Percentiles rank a stretch among this genome's conserved stretches.
These are phyloP conservation scores for Phrynosoma blainvillii DNA, from an alignment of 2,113 vertebrate genomes.

Conservation along the genomic window DNA sequence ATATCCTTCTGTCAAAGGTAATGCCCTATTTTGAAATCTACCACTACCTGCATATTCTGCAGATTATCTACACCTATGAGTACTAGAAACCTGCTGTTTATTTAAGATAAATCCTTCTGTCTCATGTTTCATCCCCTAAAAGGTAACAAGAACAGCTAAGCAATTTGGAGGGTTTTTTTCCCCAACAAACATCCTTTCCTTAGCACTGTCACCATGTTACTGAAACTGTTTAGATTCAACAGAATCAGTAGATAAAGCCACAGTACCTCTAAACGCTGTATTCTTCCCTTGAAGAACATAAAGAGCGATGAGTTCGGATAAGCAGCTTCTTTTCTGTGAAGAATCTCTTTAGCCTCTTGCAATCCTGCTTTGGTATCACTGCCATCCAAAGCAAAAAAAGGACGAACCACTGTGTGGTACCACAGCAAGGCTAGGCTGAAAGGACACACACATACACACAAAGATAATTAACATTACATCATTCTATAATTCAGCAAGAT, in stretches of 20 bases:
- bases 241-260: neutral
- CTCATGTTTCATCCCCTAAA: neutral
- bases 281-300: conserved; percentile 98
- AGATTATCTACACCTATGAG: neutral
- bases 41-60: neutral
- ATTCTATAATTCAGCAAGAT: conserved; percentile 12
- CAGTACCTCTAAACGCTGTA: conserved; percentile 94
- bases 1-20: neutral
- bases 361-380: conserved; percentile 90
- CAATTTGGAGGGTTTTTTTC: neutral
- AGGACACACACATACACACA: conserved; percentile 49
- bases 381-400: conserved; percentile 97
- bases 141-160: neutral
- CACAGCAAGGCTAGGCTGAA: conserved; percentile 93
- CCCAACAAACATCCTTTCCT: neutral
- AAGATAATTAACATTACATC: conserved; percentile 48
- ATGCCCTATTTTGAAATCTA: neutral
- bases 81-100: neutral
- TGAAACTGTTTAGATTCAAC: neutral
- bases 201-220: neutral
- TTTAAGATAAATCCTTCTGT: neutral
- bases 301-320: conserved; percentile 99
- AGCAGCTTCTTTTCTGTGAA: conserved; percentile 92
- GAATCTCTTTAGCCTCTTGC: conserved; percentile 94
- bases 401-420: conserved; percentile 98